Conservation (phyloP, 2,113 vertebrate genomes). For the Cercopithecus mona region DNA sequence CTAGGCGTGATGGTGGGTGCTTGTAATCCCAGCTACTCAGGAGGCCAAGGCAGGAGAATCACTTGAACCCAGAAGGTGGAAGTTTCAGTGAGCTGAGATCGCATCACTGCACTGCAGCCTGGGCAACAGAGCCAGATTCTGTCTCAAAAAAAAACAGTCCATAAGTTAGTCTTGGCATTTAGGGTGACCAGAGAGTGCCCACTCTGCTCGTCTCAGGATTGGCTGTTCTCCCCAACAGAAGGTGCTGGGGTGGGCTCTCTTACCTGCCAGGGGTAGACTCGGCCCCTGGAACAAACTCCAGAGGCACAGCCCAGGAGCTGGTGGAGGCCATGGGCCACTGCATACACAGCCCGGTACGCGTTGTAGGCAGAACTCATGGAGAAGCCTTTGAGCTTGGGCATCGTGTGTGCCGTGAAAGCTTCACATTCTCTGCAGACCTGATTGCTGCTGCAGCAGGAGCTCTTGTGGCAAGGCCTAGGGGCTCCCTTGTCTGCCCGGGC, state of each 20-base stretch:
- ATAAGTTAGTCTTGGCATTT: neutral
- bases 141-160: too few species aligned
- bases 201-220: neutral
- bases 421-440: slow-evolving; percentile 82
- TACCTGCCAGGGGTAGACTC: slow-evolving; percentile 88
- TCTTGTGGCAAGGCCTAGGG: fast-evolving
- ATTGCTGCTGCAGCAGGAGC: slow-evolving; percentile 61
- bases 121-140: too few species aligned
- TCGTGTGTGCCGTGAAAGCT: fast-evolving
- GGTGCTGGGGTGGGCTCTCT: neutral
- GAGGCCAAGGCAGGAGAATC: too few species aligned
- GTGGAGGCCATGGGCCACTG: slow-evolving; percentile 87
- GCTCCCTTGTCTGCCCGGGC: fast-evolving
- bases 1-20: too few species aligned
- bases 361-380: slow-evolving; percentile 81
- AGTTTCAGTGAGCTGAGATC: too few species aligned
- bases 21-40: too few species aligned
- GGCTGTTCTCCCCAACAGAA: neutral
- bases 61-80: too few species aligned
- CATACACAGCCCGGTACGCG: slow-evolving; percentile 85
- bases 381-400: neutral
- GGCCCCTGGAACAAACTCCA: slow-evolving; percentile 75
- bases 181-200: neutral
- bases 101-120: too few species aligned
- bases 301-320: slow-evolving; percentile 84